A percentile compares a stretch with the other conserved stretches of the same genome.
These are phyloP conservation scores for Eilema griseolum DNA, from an alignment of 2,888 invertebrate genomes.

Conservation along the genomic window DNA sequence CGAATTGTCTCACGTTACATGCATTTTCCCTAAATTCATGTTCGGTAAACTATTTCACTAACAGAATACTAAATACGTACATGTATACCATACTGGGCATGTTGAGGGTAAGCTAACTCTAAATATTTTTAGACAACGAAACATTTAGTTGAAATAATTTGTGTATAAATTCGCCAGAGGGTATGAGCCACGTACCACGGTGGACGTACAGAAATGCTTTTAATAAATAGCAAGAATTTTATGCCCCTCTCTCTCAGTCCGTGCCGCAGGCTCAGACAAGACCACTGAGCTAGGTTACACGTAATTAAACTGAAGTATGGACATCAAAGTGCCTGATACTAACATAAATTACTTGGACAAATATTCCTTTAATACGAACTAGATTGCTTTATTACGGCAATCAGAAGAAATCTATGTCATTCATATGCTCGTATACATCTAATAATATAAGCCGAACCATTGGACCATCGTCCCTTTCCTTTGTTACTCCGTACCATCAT, in stretches of 20 bases:
- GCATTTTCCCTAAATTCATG: slow-evolving; percentile 21
- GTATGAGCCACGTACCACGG: slow-evolving; percentile 41
- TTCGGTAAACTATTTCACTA: slow-evolving; percentile 31
- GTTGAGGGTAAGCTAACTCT: slow-evolving; percentile 24
- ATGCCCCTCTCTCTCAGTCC: slow-evolving; percentile 33
- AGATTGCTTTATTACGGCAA: slow-evolving; percentile 30
- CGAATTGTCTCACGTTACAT: background rate
- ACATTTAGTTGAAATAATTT: slow-evolving; percentile 52
- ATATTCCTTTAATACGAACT: slow-evolving; percentile 3
- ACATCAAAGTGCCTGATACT: slow-evolving; percentile 11
- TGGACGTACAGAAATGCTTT: slow-evolving; percentile 61
- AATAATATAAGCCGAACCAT: background rate
- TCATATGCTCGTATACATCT: slow-evolving; percentile 15
- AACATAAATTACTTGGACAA: slow-evolving; percentile 24
- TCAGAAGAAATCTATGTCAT: slow-evolving; percentile 28
- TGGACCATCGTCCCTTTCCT: background rate
- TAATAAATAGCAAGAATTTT: slow-evolving; percentile 67
- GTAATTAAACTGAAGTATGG: slow-evolving; percentile 22
- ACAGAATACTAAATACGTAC: slow-evolving; percentile 18
- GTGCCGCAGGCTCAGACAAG: slow-evolving; percentile 27
- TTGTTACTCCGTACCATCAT: background rate
- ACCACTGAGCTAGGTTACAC: slow-evolving; percentile 29
- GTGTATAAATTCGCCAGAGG: slow-evolving; percentile 46
- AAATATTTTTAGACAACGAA: slow-evolving; percentile 43
- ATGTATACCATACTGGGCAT: slow-evolving; percentile 25